Base-by-base conservation (phyloP, 2,888 invertebrate genomes). In the Machimus rusticus region DNA sequence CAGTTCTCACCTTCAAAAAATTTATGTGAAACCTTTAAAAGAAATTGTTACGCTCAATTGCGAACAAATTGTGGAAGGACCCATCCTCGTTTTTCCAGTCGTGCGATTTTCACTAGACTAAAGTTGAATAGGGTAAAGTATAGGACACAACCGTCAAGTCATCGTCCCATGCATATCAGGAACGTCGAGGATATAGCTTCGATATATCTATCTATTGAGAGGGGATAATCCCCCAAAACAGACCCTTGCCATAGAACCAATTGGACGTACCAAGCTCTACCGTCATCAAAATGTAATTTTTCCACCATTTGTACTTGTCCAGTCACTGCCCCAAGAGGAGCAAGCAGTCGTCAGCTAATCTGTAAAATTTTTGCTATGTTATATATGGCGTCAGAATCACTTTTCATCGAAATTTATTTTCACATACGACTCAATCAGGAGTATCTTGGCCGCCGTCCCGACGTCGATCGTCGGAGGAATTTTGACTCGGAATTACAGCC, bases 281-380 rank as follows among this genome's bases (percentile, higher is more conserved):
- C 57, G 57, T 82, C 82, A 82, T 82, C 82, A 57, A 66, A 55
- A 82, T 82, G 66, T 82, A 82, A 82, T 82, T 82, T 82, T 66
- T 66, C 28, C 14, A 57, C 57, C 4, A 57, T 37, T 57, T 82
- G 9, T 82, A 66, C 57, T 82, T 66, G 57, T 31, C 82, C 39
- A 66, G 82, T 82, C 82, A 82, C 66, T 39, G 14, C n/a, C 3
- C 8, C 23, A 39, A 28, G 23, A 23, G 14, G 9, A 66, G 23
- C 28, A 28, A 9, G 28, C 66, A 66, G 37, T 37, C 55, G 37
- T 55, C 12, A 28, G 19, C 66, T 57, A 39, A 66, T 82, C 66
- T 19, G 66, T 19, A 16, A 66, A 66, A 82, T 82, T 66, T 82
- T 57, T 16, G 19, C 9, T 82, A 57, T 51, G 12, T 37, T 55